phyloP scores from a whole-genome alignment of 2,113 vertebrate species.

The Herpetotheres cachinnans region DNA sequence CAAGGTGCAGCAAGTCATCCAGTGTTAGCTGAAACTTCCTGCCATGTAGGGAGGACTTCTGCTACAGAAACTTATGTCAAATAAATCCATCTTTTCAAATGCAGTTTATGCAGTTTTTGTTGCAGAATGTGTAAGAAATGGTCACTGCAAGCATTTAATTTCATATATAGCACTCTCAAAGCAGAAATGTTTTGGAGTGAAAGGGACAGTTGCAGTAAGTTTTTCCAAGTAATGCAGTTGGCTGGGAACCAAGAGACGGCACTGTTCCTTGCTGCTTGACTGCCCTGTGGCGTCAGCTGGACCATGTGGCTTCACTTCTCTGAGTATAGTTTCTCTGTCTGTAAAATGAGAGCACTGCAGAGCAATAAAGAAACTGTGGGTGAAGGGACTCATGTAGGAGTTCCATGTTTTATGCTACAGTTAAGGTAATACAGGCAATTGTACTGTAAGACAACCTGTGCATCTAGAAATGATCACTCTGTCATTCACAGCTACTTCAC shows the following conservation, averaged over 20 bases:
- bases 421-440: background rate
- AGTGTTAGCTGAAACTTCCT: background rate
- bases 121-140: background rate
- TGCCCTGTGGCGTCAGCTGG: background rate
- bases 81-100: background rate
- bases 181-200: background rate
- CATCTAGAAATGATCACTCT: background rate
- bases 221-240: background rate
- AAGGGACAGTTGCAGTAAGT: background rate
- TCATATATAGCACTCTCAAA: background rate
- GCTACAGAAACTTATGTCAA: background rate
- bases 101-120: background rate
- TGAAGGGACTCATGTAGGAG: background rate
- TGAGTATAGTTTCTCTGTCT: background rate
- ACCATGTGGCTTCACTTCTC: background rate
- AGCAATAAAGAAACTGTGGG: background rate
- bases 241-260: background rate
- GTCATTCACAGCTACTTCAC: conserved; percentile 5
- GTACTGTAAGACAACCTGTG: background rate
- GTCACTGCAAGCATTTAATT: background rate
- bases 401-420: background rate
- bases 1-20: background rate
- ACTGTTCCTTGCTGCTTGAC: background rate
- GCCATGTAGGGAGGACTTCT: background rate
- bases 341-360: background rate